Percentiles rank a stretch among this genome's conserved stretches.
phyloP scores from a whole-genome alignment of 2,888 invertebrate genomes.

The Cantharis lateralis region DNA sequence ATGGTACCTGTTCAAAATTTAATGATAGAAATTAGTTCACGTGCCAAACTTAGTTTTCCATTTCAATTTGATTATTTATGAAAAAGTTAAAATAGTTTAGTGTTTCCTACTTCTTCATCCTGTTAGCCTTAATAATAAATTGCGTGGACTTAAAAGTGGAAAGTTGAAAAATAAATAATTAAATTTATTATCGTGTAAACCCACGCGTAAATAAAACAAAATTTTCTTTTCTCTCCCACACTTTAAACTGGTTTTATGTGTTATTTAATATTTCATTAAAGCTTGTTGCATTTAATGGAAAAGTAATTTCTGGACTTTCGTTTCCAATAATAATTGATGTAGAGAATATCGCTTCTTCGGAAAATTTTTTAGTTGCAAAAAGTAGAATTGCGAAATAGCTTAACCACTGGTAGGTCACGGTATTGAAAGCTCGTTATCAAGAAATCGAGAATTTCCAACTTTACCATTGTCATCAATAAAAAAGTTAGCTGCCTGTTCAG shows the following conservation, averaged over 20 bases:
- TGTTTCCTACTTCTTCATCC: neutral
- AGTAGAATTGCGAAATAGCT: slow-evolving; percentile 45
- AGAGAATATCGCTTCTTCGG: neutral
- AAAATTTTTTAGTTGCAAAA: slow-evolving; percentile 13
- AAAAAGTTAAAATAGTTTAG: neutral
- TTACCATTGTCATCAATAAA: slow-evolving; percentile 18
- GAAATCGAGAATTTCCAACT: slow-evolving; percentile 20
- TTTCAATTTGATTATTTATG: neutral
- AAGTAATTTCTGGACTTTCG: neutral
- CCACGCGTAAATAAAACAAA: neutral
- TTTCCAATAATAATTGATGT: neutral
- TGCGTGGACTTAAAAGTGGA: neutral
- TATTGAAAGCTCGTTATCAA: slow-evolving; percentile 48
- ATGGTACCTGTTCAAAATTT: neutral
- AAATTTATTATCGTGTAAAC: neutral
- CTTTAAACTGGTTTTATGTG: neutral
- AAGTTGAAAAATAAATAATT: neutral
- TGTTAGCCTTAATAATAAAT: neutral
- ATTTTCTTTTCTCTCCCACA: neutral
- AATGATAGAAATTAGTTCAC: neutral
- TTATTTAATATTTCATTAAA: neutral
- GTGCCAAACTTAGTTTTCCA: neutral
- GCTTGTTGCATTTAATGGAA: neutral
- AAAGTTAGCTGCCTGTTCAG: slow-evolving; percentile 23
- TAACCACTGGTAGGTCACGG: slow-evolving; percentile 50